These are phyloP conservation scores for Hydropsyche betteni DNA, from an alignment of 2,888 invertebrate genomes.

Conservation along the genomic window DNA sequence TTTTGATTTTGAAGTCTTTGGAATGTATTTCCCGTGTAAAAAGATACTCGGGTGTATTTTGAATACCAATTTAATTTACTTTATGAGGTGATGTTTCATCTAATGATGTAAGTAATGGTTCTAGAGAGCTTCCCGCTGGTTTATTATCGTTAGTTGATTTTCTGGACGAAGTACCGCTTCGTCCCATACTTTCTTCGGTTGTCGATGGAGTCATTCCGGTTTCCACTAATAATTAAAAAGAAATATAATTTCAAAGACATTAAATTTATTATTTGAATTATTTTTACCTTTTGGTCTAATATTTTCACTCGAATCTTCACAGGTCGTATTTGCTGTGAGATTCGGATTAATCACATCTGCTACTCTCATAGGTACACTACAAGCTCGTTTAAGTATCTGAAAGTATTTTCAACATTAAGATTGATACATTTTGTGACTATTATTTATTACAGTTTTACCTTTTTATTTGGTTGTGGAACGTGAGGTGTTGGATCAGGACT, in stretches of 20 bases:
- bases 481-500: slow-evolving; percentile 62
- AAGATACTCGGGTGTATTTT: no score
- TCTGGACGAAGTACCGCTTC: slow-evolving; percentile 50
- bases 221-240: slow-evolving; percentile 48
- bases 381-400: slow-evolving; percentile 73
- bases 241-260: neutral
- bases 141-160: slow-evolving; percentile 42
- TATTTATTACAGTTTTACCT: slow-evolving; percentile 40
- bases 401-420: slow-evolving; percentile 52
- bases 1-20: no score
- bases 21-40: no score
- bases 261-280: neutral
- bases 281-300: slow-evolving; percentile 51
- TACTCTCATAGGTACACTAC: slow-evolving; percentile 72
- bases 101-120: slow-evolving; percentile 71
- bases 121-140: slow-evolving; percentile 64
- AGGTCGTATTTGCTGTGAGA: slow-evolving; percentile 67
- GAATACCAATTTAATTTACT: slow-evolving; percentile 53
- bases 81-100: slow-evolving; percentile 65
- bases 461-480: slow-evolving; percentile 45
- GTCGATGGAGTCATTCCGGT: slow-evolving; percentile 66
- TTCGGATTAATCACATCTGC: slow-evolving; percentile 60
- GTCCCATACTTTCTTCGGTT: slow-evolving; percentile 65
- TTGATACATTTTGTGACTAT: neutral
- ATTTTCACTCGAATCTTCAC: slow-evolving; percentile 47